These are phyloP conservation scores for Drosophila greeni DNA, from an alignment of 2,888 invertebrate genomes.

Conservation along the genomic window DNA sequence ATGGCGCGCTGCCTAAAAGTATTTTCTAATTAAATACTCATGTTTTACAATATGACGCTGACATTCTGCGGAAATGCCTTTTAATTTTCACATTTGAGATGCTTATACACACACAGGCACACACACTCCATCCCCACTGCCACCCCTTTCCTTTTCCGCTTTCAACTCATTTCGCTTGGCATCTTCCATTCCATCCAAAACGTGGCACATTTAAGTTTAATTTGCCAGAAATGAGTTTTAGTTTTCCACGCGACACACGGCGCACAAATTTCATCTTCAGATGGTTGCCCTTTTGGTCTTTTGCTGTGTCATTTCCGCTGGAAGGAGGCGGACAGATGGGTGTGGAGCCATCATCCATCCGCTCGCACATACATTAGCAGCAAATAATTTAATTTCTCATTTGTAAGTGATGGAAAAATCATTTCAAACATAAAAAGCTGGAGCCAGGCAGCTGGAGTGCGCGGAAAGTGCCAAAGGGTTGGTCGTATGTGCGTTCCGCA, in stretches of 20 bases:
- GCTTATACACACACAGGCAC: conserved; percentile 38
- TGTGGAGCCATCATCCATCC: neutral
- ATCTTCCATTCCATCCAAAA: conserved; percentile 28
- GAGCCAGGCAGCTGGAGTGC: conserved; percentile 10
- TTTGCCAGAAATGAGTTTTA: conserved; percentile 75
- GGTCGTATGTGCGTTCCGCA: conserved; percentile 2
- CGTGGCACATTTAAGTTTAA: conserved; percentile 68
- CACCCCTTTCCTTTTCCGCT: conserved; percentile 18
- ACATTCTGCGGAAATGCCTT: conserved; percentile 75
- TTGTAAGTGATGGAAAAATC: conserved; percentile 51
- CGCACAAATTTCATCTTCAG: conserved; percentile 55
- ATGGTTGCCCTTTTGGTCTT: conserved; percentile 48
- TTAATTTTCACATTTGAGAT: conserved; percentile 72
- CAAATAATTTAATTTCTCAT: conserved; percentile 73
- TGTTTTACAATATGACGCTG: conserved; percentile 76
- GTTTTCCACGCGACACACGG: conserved; percentile 58
- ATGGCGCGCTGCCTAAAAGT: conserved; percentile 48
- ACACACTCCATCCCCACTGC: conserved; percentile 24
- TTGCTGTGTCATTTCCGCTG: conserved; percentile 69
- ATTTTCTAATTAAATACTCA: conserved; percentile 76
- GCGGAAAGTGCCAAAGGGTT: conserved; percentile 38
- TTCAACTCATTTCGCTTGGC: conserved; percentile 42
- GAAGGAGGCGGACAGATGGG: neutral
- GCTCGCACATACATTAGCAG: conserved; percentile 63
- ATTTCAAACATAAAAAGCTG: conserved; percentile 40